Percentiles rank a stretch among this genome's conserved stretches.
These are phyloP conservation scores for Hoplodrina ambigua DNA, from an alignment of 2,888 invertebrate species.

Conservation along the genomic window DNA sequence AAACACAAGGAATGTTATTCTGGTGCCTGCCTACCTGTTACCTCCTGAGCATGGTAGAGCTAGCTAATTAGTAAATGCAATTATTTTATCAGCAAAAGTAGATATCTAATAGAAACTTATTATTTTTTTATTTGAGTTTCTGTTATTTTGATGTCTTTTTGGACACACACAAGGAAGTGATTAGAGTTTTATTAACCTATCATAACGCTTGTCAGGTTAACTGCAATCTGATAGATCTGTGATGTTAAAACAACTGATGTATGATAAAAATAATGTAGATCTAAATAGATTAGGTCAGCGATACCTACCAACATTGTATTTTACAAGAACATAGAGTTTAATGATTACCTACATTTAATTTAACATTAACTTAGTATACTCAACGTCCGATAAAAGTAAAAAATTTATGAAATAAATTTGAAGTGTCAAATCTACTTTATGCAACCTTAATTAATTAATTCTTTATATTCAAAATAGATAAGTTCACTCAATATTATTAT, in stretches of 20 bases:
- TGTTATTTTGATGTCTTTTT: conserved; percentile 2
- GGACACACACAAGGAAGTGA: conserved; percentile 40
- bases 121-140: neutral
- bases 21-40: conserved; percentile 3
- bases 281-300: conserved; percentile 20
- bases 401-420: neutral
- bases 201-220: conserved; percentile 10
- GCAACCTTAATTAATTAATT: neutral
- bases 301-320: neutral
- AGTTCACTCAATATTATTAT: neutral
- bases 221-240: conserved; percentile 32
- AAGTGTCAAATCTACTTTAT: neutral
- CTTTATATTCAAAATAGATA: neutral
- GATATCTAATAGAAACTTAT: neutral
- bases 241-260: conserved; percentile 31
- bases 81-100: neutral
- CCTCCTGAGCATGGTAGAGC: neutral
- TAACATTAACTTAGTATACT: neutral
- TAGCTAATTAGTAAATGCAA: neutral
- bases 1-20: conserved; percentile 8
- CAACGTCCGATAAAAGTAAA: no score
- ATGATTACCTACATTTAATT: neutral
- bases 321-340: neutral
- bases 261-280: conserved; percentile 46
- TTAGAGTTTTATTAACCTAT: conserved; percentile 15